phyloP scores from a whole-genome alignment of 2,888 invertebrate species.

The Kryphioiulus occultus region DNA sequence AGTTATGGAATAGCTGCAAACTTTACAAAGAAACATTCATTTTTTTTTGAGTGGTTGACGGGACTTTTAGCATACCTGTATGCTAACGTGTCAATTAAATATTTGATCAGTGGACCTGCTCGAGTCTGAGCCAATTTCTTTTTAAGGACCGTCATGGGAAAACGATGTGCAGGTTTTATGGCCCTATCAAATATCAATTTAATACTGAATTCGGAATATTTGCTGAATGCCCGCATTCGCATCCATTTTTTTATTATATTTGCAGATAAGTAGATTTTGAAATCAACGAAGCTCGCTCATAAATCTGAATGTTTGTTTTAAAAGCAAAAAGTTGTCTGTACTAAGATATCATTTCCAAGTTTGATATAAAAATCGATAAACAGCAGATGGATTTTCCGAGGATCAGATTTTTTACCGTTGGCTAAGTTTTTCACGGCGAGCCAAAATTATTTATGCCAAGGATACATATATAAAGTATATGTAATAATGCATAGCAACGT shows the following conservation, averaged over 20 bases:
- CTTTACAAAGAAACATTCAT: background rate
- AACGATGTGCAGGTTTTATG: background rate
- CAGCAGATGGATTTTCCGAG: background rate
- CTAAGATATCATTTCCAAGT: conserved; percentile 6
- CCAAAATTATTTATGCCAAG: background rate
- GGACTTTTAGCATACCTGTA: too few species aligned
- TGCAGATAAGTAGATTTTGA: background rate
- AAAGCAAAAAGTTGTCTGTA: background rate
- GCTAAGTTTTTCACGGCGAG: background rate
- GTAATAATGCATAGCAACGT: background rate
- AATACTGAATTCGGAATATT: conserved; percentile 14
- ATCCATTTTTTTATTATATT: background rate
- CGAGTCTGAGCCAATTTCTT: background rate
- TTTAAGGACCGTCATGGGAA: background rate
- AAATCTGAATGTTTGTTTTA: conserved; percentile 21
- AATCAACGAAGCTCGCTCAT: background rate
- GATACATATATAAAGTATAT: background rate
- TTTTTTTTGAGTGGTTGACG: background rate
- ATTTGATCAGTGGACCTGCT: background rate
- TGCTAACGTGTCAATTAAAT: background rate
- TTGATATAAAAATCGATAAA: conserved; percentile 19
- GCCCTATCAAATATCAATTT: background rate
- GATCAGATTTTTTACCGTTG: background rate
- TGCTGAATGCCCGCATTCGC: background rate
- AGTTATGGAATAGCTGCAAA: too few species aligned